Evolutionary conservation across 1,140 invertebrate species (phyloP).

Genomic region (Potamilus streckersoni): DNA sequence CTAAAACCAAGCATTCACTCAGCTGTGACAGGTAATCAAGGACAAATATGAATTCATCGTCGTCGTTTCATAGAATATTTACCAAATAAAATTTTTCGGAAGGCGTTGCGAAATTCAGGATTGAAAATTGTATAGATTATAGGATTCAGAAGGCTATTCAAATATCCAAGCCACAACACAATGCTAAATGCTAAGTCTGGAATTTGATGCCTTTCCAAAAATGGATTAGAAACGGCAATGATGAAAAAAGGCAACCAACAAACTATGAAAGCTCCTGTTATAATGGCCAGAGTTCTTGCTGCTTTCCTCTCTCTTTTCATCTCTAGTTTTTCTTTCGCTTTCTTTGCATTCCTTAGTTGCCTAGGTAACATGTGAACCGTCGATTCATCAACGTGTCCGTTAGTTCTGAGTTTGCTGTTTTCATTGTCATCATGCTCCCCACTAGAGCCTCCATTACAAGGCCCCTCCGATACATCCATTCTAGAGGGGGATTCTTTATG

Average conservation of each 20-base stretch:
- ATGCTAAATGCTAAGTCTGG: constrained; percentile 63
- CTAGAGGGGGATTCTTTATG: constrained; percentile 23
- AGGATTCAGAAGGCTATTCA: constrained; percentile 66
- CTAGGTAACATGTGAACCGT: constrained; percentile 43
- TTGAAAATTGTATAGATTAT: constrained; percentile 69
- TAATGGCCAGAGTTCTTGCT: constrained; percentile 68
- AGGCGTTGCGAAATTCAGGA: constrained; percentile 66
- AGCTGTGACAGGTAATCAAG: too few relatives aligned
- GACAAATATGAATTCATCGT: constrained; percentile 3
- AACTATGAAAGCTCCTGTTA: constrained; percentile 66
- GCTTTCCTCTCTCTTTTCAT: constrained; percentile 70
- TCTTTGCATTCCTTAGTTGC: constrained; percentile 32
- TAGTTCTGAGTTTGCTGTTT: constrained; percentile 31
- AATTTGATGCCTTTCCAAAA: constrained; percentile 51
- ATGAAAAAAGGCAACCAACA: constrained; percentile 69
- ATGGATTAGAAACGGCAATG: constrained; percentile 58
- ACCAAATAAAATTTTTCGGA: constrained; percentile 63
- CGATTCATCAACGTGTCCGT: constrained; percentile 38
- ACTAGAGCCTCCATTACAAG: constrained; percentile 22
- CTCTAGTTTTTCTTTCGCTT: constrained; percentile 65
- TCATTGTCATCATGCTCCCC: constrained; percentile 38
- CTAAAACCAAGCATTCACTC: too few relatives aligned
- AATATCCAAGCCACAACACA: constrained; percentile 67
- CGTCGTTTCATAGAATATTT: constrained; percentile 53
- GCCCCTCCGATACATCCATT: constrained; percentile 29